These are phyloP conservation scores for Poecilia wingei DNA, from an alignment of 2,797 vertebrate species.

Conservation along the genomic window DNA sequence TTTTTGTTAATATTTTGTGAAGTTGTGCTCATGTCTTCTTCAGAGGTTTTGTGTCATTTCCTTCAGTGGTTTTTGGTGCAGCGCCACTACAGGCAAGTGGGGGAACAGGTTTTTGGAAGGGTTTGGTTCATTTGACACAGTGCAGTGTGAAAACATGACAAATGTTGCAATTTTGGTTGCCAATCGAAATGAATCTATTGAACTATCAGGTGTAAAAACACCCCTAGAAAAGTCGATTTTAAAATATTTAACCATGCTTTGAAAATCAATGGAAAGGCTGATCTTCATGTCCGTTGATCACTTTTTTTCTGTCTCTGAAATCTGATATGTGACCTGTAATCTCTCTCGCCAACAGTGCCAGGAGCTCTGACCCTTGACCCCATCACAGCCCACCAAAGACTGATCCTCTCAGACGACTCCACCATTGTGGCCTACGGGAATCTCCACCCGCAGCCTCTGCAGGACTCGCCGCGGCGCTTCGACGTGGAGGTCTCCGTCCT, in stretches of 20 bases:
- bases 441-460: slow-evolving; percentile 93
- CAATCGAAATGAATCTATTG: too few species aligned
- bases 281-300: background rate
- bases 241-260: background rate
- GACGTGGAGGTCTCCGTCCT: slow-evolving; percentile 97
- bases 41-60: too few species aligned
- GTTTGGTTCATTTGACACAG: too few species aligned
- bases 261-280: background rate
- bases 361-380: slow-evolving; percentile 93
- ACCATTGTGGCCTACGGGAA: slow-evolving; percentile 98
- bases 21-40: too few species aligned
- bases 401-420: slow-evolving; percentile 97
- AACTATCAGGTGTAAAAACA: too few species aligned
- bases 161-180: too few species aligned
- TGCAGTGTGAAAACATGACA: too few species aligned
- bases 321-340: background rate
- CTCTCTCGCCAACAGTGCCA: slow-evolving; percentile 81
- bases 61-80: too few species aligned
- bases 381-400: slow-evolving; percentile 94
- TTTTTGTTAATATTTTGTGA: too few species aligned
- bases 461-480: slow-evolving; percentile 95
- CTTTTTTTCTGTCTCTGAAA: background rate
- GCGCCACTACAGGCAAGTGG: too few species aligned
- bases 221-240: background rate
- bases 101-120: too few species aligned